Percentiles rank a stretch among this genome's conserved stretches.
Evolutionary conservation across 2,797 vertebrate species (phyloP).

Genomic region (Hydrocynus forskahlii): DNA sequence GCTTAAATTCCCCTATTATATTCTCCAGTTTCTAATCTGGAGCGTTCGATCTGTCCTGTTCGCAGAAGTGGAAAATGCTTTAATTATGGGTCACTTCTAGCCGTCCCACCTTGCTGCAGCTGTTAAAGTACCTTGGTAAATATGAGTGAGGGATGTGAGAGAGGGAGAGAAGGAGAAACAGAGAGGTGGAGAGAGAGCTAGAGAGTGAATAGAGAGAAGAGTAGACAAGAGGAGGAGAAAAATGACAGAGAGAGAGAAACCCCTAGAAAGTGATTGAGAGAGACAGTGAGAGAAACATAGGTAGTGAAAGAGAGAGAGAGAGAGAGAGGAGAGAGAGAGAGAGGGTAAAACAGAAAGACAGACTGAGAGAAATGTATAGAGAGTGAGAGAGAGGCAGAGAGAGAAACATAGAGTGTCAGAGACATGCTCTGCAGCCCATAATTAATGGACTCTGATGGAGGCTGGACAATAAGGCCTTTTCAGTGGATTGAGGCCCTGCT

Average conservation of each 20-base stretch:
- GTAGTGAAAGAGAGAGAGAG: not conserved
- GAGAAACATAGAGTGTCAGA: slow-evolving; percentile 53
- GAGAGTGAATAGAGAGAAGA: not conserved
- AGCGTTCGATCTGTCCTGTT: slow-evolving; percentile 15
- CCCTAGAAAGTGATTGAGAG: too few species aligned
- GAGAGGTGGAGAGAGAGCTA: not conserved
- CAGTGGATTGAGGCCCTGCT: slow-evolving; percentile 73
- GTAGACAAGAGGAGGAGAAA: too few species aligned
- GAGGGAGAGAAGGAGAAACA: not conserved
- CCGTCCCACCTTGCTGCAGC: not conserved
- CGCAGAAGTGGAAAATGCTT: slow-evolving; percentile 28
- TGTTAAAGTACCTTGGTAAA: not conserved
- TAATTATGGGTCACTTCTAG: slow-evolving; percentile 17
- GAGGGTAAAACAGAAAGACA: not conserved
- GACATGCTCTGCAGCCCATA: slow-evolving; percentile 88
- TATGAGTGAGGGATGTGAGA: slow-evolving; percentile 24
- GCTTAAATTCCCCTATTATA: slow-evolving; percentile 38
- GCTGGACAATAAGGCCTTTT: slow-evolving; percentile 93
- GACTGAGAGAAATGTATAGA: not conserved
- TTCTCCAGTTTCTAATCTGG: slow-evolving; percentile 41
- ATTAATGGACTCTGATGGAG: slow-evolving; percentile 94
- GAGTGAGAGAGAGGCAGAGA: slow-evolving; percentile 14
- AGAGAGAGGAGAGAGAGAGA: not conserved
- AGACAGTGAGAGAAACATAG: too few species aligned
- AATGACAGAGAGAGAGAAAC: not conserved